Percentiles rank a stretch among this genome's conserved stretches.
Conservation (phyloP, 2,888 invertebrate species). For the Sussaba pulchella region DNA sequence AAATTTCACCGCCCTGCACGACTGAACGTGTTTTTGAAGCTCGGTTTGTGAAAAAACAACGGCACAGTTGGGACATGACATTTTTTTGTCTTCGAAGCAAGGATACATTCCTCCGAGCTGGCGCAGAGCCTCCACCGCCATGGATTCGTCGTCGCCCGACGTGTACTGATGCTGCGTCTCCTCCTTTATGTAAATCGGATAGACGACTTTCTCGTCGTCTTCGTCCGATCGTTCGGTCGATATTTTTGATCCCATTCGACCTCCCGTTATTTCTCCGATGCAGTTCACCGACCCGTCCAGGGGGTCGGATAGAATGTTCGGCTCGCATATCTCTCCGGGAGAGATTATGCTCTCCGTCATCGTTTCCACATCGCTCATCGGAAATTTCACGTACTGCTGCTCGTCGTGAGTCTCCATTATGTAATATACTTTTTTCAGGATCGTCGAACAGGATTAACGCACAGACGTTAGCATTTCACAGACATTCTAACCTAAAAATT, state of each 20-base stretch:
- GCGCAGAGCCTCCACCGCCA: constrained; percentile 85
- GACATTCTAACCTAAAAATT: constrained; percentile 14
- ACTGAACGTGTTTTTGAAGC: constrained; percentile 76
- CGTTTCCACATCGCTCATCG: constrained; percentile 72
- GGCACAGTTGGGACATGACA: constrained; percentile 75
- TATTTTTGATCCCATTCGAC: constrained; percentile 75
- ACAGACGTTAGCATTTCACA: constrained; percentile 1
- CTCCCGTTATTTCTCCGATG: constrained; percentile 70
- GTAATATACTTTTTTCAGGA: constrained; percentile 12
- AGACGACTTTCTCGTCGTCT: constrained; percentile 75
- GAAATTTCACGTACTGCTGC: constrained; percentile 79
- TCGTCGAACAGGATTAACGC: no score
- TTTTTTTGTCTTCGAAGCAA: constrained; percentile 79
- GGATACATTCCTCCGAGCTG: constrained; percentile 84
- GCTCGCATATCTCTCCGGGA: constrained; percentile 81
- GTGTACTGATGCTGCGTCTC: constrained; percentile 80
- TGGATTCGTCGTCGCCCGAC: constrained; percentile 82
- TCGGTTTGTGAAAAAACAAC: constrained; percentile 75
- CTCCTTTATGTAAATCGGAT: constrained; percentile 79
- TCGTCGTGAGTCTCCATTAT: constrained; percentile 79
- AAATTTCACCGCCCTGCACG: constrained; percentile 74
- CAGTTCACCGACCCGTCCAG: constrained; percentile 71
- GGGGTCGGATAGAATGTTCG: constrained; percentile 73
- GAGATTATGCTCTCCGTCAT: constrained; percentile 76
- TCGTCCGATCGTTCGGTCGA: constrained; percentile 76